Conservation (phyloP, 1,140 invertebrate species). For the Thaumatotibia leucotreta region DNA sequence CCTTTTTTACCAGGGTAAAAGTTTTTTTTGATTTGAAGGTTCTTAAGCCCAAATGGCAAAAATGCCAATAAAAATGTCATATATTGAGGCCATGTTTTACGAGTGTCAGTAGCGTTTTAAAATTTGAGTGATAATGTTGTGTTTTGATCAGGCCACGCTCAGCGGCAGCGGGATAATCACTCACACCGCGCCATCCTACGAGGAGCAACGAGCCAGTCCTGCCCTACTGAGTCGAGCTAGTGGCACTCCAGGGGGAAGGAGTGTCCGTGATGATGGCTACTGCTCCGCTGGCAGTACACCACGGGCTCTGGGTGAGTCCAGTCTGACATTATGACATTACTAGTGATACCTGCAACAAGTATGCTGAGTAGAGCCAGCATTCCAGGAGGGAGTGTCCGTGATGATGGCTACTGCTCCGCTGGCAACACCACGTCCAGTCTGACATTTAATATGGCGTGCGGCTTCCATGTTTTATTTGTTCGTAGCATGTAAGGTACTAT, state of each 20-base stretch:
- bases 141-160: slow-evolving; percentile 40
- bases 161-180: slow-evolving; percentile 49
- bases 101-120: too few species aligned
- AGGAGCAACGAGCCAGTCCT: slow-evolving; percentile 63
- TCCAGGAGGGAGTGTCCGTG: slow-evolving; percentile 54
- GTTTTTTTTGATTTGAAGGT: too few species aligned
- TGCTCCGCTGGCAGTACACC: slow-evolving; percentile 64
- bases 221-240: slow-evolving; percentile 48
- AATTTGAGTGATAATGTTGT: too few species aligned
- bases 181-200: slow-evolving; percentile 61
- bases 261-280: slow-evolving; percentile 60
- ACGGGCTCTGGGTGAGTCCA: slow-evolving; percentile 48
- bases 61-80: too few species aligned
- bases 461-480: too few species aligned
- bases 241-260: slow-evolving; percentile 56
- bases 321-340: too few species aligned
- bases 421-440: slow-evolving; percentile 50
- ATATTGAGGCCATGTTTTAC: too few species aligned
- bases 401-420: slow-evolving; percentile 66
- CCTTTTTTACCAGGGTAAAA: too few species aligned
- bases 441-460: too few species aligned
- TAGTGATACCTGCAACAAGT: too few species aligned
- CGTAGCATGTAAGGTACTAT: too few species aligned
- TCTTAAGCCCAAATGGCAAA: too few species aligned
- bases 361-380: slow-evolving; percentile 52